Evolutionary conservation across 2,797 vertebrate genomes (phyloP), one percentile per base, ranked within the genome.

Genomic region (Smutsia temminckii): DNA sequence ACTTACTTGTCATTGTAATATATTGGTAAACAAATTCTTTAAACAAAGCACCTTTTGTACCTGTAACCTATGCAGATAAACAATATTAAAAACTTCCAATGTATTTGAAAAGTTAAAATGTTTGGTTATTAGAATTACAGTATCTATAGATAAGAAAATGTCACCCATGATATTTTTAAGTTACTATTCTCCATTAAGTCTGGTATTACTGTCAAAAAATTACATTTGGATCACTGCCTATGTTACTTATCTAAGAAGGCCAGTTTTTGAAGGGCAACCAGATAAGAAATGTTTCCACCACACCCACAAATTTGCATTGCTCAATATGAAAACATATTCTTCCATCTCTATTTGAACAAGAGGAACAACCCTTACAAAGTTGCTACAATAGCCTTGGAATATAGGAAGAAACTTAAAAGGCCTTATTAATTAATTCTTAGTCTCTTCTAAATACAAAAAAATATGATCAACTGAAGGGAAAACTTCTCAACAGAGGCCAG

Each of bases 211-310:
- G 91, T 92, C 27, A 90, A 74, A 94, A 91, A 93, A 23, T 68
- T 86, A 72, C 46, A 25, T 32, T 91, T 96, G 96, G 96, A 94
- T 78, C 37, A 2, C 63, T 72, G 96, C 85, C 96, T 89, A 20
- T 4, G 34, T 37, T 66, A 25, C 14, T 95, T 97, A 97, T 97
- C 97, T 97, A 71, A 85, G 83, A 68, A 71, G 61, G 85, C 90
- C 97, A 97, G 97, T 84, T 93, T 93, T 55, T 85, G 94, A 95
- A 95, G 96, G 91, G 84, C 34, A 90, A 20, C 34, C 75, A 96
- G 97, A 97, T 97, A 96, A 96, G 96, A 46, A 89, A 59, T 1
- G 21, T 69, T 96, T 95, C 79, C 8, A 51, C 32, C 32, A 0
- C 34, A 91, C 84, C 81, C 84, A 85, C 86, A 53, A 59, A 81